Percentiles rank a stretch among this genome's conserved stretches.
These are phyloP conservation scores for Drosophila barbarae DNA, from an alignment of 2,888 invertebrate species.

Conservation along the genomic window DNA sequence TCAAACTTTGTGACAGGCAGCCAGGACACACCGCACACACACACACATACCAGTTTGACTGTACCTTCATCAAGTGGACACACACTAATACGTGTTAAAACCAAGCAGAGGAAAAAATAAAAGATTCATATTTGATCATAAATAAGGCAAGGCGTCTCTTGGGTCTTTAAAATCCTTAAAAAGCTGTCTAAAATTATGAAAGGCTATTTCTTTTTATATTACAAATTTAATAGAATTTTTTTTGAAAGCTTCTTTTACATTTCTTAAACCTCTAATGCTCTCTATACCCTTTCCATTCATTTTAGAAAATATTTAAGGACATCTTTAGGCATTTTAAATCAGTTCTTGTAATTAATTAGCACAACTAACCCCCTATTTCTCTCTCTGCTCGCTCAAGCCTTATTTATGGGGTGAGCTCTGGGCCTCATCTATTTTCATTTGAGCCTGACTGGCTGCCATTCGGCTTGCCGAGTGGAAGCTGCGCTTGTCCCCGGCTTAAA, in stretches of 20 bases:
- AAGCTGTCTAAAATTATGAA: neutral
- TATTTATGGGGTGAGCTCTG: conserved; percentile 26
- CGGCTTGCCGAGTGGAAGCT: conserved; percentile 28
- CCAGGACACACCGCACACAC: neutral
- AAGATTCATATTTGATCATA: neutral
- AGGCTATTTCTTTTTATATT: neutral
- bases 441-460: conserved; percentile 51
- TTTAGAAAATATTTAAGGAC: neutral
- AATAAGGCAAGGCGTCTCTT: neutral
- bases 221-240: too few species aligned
- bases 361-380: neutral
- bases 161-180: neutral
- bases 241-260: neutral
- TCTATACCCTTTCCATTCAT: neutral
- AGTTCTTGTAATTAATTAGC: neutral
- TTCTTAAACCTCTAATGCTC: too few species aligned
- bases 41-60: conserved; percentile 39
- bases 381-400: conserved; percentile 6
- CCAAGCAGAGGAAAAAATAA: neutral
- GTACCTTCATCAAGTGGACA: conserved; percentile 45
- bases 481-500: conserved; percentile 35
- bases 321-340: neutral
- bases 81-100: neutral
- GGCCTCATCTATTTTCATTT: conserved; percentile 66
- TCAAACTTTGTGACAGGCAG: conserved; percentile 51